Evolutionary conservation across 2,797 vertebrate genomes (phyloP).

Genomic region (Natrix natrix): DNA sequence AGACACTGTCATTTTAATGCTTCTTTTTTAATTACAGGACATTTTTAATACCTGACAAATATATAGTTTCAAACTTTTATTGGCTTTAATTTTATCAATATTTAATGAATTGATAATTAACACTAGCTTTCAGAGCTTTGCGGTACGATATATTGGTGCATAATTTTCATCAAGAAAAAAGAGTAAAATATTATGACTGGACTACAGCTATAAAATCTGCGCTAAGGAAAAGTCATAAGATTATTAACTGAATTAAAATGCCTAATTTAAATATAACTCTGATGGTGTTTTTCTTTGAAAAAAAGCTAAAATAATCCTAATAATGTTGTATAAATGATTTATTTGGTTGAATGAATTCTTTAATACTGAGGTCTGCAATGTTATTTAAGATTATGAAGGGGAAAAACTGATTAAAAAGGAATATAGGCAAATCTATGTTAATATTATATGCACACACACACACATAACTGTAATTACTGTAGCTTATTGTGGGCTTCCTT

Average conservation of each 20-base stretch:
- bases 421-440: background rate
- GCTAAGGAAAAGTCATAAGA: conserved; percentile 40
- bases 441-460: background rate
- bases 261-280: conserved; percentile 55
- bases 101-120: conserved; percentile 65
- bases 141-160: conserved; percentile 36
- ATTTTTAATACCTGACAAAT: conserved; percentile 44
- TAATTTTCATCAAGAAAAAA: conserved; percentile 61
- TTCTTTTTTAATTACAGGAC: conserved; percentile 34
- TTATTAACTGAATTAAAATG: conserved; percentile 52
- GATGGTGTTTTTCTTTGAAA: conserved; percentile 31
- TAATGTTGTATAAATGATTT: conserved; percentile 30
- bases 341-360: background rate
- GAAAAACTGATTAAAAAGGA: conserved; percentile 10
- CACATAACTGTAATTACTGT: background rate
- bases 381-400: background rate
- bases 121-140: conserved; percentile 42
- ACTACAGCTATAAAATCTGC: conserved; percentile 44
- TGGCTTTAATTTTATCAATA: conserved; percentile 64
- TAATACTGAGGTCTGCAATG: background rate
- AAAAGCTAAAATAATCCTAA: background rate
- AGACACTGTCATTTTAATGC: conserved; percentile 20
- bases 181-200: conserved; percentile 39
- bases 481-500: background rate
- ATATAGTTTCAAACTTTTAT: conserved; percentile 43